Base-by-base conservation (phyloP, 2,113 vertebrate species). In the Todiramphus saurophagus region DNA sequence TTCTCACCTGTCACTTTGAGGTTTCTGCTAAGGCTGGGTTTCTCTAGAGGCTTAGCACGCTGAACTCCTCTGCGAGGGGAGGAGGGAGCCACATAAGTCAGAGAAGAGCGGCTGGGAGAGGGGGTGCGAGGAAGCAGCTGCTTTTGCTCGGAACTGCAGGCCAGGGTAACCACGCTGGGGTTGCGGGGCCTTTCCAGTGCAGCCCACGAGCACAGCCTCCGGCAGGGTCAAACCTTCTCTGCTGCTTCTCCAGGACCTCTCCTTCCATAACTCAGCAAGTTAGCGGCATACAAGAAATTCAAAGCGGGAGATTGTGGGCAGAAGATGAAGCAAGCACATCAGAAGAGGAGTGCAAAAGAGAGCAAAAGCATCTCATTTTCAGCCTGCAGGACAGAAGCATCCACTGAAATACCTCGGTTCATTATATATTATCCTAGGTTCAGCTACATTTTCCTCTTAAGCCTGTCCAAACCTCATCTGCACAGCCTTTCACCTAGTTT, bases 1-100 rank as follows among this genome's bases (percentile, higher is more conserved):
- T 2, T 80, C 0, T 0, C 4, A 2, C 4, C 1, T 0, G 0
- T 64, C 7, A 0, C 23, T 76, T 55, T n/a, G 5, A 8, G 10
- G 4, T 66, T 84, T 83, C 30, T 48, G 7, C 39, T 60, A 46
- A 41, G 3, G 67, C 3, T 0, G 8, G 33, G 11, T 35, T 51
- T 58, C 23, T 60, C 19, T 3, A 8, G 24, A 41, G 78, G 7
- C 14, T 48, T 31, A 27, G 27, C 7, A 6, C 2, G 2, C 16
- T 3, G 51, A 62, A n/a, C 13, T 46, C 28, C 14, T 25, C 19
- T 86, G 69, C 30, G 30, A 8, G 37, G 1, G 64, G 44, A 41
- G 33, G 20, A 27, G 0, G 0, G 18, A 81, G 50, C 13, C 6
- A 8, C 8, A 1, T 13, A 41, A 59, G 16, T 28, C 10, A 9